Conservation (phyloP, 2,888 invertebrate species). For the Lymantria dispar region DNA sequence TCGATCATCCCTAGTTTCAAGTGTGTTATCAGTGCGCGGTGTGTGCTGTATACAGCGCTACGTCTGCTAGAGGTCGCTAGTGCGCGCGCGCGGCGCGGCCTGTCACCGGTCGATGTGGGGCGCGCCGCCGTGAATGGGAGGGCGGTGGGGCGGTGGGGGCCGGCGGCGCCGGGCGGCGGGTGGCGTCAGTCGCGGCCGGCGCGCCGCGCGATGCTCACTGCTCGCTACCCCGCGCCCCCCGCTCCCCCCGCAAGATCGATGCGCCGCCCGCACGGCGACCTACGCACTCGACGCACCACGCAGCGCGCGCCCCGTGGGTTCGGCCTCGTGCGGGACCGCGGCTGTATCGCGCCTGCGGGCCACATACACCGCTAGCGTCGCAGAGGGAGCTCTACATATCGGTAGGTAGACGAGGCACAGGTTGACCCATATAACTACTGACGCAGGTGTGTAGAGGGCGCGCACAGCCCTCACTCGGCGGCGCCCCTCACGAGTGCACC, state of each 20-base stretch:
- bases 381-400: too few species aligned
- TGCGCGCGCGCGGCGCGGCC: not conserved
- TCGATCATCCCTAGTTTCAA: too few species aligned
- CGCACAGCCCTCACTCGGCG: too few species aligned
- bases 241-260: conserved; percentile 18
- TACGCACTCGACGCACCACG: not conserved
- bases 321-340: not conserved
- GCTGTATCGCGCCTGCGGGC: not conserved
- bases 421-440: too few species aligned
- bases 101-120: not conserved
- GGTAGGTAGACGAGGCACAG: too few species aligned
- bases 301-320: not conserved
- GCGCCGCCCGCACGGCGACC: conserved; percentile 3
- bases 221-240: conserved; percentile 21
- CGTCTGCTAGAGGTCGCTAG: not conserved
- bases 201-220: conserved; percentile 55
- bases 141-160: conserved; percentile 44
- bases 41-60: too few species aligned
- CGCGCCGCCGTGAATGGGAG: conserved; percentile 48
- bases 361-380: too few species aligned
- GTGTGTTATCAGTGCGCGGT: too few species aligned
- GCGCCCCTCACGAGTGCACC: too few species aligned
- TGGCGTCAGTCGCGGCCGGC: conserved; percentile 67
- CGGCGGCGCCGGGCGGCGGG: conserved; percentile 47
- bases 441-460: too few species aligned